A percentile compares a stretch with the other conserved stretches of the same genome.
phyloP scores from a whole-genome alignment of 2,888 invertebrate species.

The Strigamia transsilvanica region DNA sequence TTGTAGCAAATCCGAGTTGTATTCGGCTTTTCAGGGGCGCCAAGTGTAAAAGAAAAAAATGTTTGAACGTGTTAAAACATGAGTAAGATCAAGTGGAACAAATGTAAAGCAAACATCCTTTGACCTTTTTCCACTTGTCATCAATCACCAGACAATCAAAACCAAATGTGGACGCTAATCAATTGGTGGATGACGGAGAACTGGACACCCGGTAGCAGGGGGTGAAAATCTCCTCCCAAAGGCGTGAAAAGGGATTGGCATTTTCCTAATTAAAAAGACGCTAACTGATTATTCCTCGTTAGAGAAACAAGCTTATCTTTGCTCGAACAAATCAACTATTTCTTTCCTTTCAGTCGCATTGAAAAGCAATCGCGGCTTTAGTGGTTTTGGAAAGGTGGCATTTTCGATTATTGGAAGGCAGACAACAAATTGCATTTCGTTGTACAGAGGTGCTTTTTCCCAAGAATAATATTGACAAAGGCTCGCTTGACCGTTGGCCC shows the following conservation, averaged over 20 bases:
- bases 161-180: conserved; percentile 36
- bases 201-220: conserved; percentile 34
- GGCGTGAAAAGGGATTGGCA: conserved; percentile 41
- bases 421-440: conserved; percentile 29
- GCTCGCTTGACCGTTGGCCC: conserved; percentile 32
- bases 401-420: conserved; percentile 32
- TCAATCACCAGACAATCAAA: conserved; percentile 33
- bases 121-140: conserved; percentile 33
- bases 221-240: conserved; percentile 25
- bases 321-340: conserved; percentile 10
- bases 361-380: conserved; percentile 12
- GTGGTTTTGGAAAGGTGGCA: background rate
- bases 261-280: conserved; percentile 35
- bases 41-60: background rate
- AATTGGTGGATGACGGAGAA: conserved; percentile 33
- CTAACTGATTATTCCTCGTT: conserved; percentile 26
- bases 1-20: background rate
- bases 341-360: background rate
- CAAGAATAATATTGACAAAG: conserved; percentile 39
- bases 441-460: conserved; percentile 6
- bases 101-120: conserved; percentile 40
- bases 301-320: conserved; percentile 15
- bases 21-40: background rate
- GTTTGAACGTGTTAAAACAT: conserved; percentile 9
- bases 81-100: conserved; percentile 39